A percentile compares a stretch with the other conserved stretches of the same genome.
Conservation (phyloP, 1,140 invertebrate species). For the Zaprionus kolodkinae region DNA sequence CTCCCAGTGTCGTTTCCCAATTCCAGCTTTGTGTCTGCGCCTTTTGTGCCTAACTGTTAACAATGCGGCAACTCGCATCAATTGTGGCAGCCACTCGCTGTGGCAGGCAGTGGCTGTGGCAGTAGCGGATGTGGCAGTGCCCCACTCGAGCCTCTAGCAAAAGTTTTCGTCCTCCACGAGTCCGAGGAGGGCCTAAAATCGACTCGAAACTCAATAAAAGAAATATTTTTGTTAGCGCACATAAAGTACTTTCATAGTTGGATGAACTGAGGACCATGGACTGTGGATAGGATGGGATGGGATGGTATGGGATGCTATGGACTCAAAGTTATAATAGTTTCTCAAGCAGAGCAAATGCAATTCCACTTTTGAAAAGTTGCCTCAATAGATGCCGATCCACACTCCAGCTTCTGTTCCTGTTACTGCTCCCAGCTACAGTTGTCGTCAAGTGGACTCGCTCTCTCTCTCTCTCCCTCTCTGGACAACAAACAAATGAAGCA, state of each 20-base stretch:
- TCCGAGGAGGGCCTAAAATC: slow-evolving; percentile 57
- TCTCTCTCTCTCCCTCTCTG: slow-evolving; percentile 39
- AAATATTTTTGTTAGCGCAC: slow-evolving; percentile 82
- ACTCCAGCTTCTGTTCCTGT: not conserved
- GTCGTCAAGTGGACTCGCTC: slow-evolving; percentile 59
- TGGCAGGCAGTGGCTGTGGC: slow-evolving; percentile 39
- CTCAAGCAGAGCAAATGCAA: slow-evolving; percentile 81
- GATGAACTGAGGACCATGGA: slow-evolving; percentile 68
- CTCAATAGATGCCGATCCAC: slow-evolving; percentile 56
- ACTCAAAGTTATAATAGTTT: slow-evolving; percentile 79
- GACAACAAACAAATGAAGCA: slow-evolving; percentile 76
- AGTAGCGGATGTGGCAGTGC: not conserved
- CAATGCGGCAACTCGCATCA: slow-evolving; percentile 50
- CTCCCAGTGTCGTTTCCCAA: slow-evolving; percentile 19
- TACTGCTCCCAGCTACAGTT: slow-evolving; percentile 41
- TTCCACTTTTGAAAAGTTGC: slow-evolving; percentile 76
- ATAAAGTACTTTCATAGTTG: slow-evolving; percentile 82
- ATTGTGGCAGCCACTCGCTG: slow-evolving; percentile 52
- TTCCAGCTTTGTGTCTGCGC: slow-evolving; percentile 44
- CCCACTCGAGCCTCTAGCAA: slow-evolving; percentile 5
- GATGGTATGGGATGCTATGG: not conserved
- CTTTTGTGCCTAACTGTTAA: slow-evolving; percentile 56
- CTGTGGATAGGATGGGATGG: slow-evolving; percentile 46
- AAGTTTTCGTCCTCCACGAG: slow-evolving; percentile 26
- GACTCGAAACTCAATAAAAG: slow-evolving; percentile 77